Evolutionary conservation across 2,113 vertebrate species (phyloP).

Genomic region (Anguilla rostrata): DNA sequence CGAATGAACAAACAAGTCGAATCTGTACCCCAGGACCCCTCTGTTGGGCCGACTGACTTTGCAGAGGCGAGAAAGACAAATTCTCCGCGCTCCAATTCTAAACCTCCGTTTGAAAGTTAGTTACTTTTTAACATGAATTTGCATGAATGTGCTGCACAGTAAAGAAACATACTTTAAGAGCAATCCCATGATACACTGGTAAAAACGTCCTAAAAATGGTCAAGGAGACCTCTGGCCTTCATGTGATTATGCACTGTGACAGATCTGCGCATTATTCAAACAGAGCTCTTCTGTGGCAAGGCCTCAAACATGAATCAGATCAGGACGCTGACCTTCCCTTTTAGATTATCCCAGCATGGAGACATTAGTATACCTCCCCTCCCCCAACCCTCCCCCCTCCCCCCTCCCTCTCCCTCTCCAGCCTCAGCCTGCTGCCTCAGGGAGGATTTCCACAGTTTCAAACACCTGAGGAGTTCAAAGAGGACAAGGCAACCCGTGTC

Average conservation of each 20-base stretch:
- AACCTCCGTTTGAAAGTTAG: background rate
- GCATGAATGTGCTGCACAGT: background rate
- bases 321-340: background rate
- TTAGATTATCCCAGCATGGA: background rate
- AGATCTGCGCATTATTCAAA: background rate
- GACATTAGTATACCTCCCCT: background rate
- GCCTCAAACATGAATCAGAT: no score
- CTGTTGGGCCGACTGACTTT: no score
- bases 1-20: background rate
- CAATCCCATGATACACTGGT: background rate
- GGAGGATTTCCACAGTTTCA: background rate
- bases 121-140: background rate
- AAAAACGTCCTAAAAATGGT: background rate
- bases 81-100: background rate
- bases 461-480: background rate
- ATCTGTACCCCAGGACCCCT: background rate
- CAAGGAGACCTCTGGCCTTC: background rate
- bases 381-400: background rate
- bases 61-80: background rate
- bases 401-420: background rate
- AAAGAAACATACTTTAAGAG: background rate
- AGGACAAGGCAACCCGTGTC: background rate
- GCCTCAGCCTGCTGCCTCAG: background rate
- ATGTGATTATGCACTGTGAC: background rate
- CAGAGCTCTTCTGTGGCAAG: background rate